Evolutionary conservation across 2,797 vertebrate species (phyloP).

Genomic region (Netta rufina): DNA sequence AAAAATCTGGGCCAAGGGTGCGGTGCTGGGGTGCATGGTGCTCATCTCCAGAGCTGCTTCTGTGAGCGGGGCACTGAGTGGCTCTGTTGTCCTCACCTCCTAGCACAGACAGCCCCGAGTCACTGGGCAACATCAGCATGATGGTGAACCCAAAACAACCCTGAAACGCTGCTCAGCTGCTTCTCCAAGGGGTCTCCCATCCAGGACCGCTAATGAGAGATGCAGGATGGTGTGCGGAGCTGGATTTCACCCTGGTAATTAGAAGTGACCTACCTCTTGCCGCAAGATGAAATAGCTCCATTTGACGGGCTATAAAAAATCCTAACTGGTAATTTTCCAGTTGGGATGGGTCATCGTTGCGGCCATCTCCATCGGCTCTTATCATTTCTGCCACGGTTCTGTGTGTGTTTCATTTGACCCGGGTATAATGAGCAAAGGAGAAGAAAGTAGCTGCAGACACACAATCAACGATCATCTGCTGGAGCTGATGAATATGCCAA

Average conservation of each 20-base stretch:
- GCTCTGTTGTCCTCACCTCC: background rate
- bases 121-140: background rate
- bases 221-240: background rate
- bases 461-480: constrained; percentile 55
- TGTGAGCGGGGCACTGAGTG: background rate
- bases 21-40: fast-evolving
- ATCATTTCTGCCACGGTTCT: background rate
- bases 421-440: constrained; percentile 45
- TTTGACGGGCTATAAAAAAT: constrained; percentile 25
- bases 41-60: background rate
- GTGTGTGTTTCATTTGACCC: constrained; percentile 50
- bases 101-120: fast-evolving
- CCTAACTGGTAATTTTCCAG: constrained; percentile 22
- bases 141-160: background rate
- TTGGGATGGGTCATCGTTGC: background rate
- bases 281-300: background rate
- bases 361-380: background rate
- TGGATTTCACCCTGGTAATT: constrained; percentile 21
- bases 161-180: background rate
- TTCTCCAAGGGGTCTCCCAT: background rate
- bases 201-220: background rate
- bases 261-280: background rate
- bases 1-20: background rate
- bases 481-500: constrained; percentile 59
- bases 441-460: constrained; percentile 28